Conservation (phyloP, 1,140 invertebrate genomes). For the Ceratina australensis region DNA sequence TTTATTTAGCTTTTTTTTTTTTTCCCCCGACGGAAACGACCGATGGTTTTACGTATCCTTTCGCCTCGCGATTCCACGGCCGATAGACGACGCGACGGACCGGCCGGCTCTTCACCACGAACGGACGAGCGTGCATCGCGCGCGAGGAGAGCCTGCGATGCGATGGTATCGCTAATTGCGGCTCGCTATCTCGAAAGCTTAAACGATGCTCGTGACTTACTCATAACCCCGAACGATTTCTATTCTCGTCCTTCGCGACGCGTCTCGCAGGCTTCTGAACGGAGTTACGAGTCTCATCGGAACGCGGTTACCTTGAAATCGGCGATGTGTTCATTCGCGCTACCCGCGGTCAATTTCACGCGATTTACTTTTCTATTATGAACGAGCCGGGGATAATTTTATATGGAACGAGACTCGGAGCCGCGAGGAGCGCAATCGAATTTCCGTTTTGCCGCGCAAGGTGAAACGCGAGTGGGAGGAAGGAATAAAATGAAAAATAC, state of each 20-base stretch:
- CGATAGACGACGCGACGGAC: slow-evolving; percentile 19
- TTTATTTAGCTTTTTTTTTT: neutral
- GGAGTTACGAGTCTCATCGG: slow-evolving; percentile 1
- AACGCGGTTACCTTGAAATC: neutral
- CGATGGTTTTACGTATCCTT: slow-evolving; percentile 18
- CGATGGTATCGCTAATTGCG: slow-evolving; percentile 57
- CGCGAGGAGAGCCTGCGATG: slow-evolving; percentile 28
- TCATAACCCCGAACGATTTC: slow-evolving; percentile 49
- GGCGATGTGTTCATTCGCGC: too few relatives aligned
- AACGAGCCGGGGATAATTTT: too few relatives aligned
- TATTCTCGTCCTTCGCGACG: slow-evolving; percentile 36
- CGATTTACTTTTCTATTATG: too few relatives aligned
- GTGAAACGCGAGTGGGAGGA: neutral
- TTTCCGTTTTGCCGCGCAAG: neutral
- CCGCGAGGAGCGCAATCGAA: too few relatives aligned
- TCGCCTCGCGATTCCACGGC: slow-evolving; percentile 18
- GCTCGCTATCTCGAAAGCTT: slow-evolving; percentile 45
- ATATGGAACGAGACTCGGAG: too few relatives aligned
- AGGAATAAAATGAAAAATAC: neutral
- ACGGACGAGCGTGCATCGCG: slow-evolving; percentile 34
- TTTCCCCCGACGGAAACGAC: neutral
- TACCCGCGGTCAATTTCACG: too few relatives aligned
- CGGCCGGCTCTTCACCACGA: slow-evolving; percentile 1
- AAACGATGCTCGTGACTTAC: slow-evolving; percentile 53
- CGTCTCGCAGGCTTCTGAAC: neutral